phyloP scores from a whole-genome alignment of 2,113 vertebrate species.

The Anas platyrhynchos region DNA sequence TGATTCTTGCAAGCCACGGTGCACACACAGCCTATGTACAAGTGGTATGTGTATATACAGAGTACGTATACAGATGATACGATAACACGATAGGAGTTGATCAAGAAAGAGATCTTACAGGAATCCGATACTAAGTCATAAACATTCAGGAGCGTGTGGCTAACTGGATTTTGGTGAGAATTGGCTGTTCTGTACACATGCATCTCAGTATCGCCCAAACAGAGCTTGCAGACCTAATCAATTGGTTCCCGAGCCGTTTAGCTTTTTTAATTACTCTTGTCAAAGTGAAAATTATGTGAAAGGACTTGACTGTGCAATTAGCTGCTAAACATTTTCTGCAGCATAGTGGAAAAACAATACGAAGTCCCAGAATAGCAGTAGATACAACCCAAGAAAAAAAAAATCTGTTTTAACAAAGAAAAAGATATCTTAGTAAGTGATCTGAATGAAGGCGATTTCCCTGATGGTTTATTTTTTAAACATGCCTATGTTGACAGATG shows the following conservation, averaged over 20 bases:
- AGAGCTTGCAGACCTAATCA: slow-evolving; percentile 63
- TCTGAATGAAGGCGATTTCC: slow-evolving; percentile 16
- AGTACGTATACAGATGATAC: not conserved
- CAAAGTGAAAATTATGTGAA: slow-evolving; percentile 62
- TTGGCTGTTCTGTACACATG: not conserved
- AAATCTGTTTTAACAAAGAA: slow-evolving; percentile 11
- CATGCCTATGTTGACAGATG: slow-evolving; percentile 44
- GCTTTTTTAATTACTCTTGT: slow-evolving; percentile 72
- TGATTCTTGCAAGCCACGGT: not conserved
- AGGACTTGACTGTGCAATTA: slow-evolving; percentile 69
- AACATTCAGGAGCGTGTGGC: not conserved
- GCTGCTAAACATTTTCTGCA: slow-evolving; percentile 46
- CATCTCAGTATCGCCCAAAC: not conserved
- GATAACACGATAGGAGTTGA: not conserved
- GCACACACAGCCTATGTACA: not conserved
- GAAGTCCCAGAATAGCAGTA: slow-evolving; percentile 59
- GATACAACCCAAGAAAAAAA: slow-evolving; percentile 21
- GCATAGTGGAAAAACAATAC: slow-evolving; percentile 50
- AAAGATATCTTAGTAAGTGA: slow-evolving; percentile 48
- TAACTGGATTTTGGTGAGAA: not conserved
- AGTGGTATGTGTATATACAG: not conserved
- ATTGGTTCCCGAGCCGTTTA: slow-evolving; percentile 42
- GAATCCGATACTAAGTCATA: not conserved
- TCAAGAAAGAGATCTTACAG: not conserved
- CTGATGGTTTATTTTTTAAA: slow-evolving; percentile 46